Evolutionary conservation across 37 sponge, comb jelly and placozoan genomes (phyloP).

Genomic region (Bolinopsis microptera): DNA sequence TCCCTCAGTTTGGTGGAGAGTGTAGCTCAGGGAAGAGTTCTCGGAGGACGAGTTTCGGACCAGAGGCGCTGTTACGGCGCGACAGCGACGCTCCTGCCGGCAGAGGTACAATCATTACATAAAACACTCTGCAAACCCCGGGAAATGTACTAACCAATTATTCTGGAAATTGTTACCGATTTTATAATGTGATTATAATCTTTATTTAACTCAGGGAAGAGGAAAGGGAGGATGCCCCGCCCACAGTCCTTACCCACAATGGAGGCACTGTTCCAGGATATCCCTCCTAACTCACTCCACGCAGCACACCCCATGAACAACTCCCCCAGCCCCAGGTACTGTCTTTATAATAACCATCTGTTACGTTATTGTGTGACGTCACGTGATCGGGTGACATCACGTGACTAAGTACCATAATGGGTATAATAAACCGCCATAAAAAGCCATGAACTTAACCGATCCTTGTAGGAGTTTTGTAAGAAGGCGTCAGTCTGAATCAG

Average conservation of each 20-base stretch:
- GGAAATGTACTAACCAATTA: too few relatives aligned
- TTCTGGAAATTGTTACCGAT: too few relatives aligned
- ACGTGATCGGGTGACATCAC: too few relatives aligned
- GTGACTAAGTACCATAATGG: too few relatives aligned
- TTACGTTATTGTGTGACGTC: too few relatives aligned
- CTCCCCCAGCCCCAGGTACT: slow-evolving; percentile 28
- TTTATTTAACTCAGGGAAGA: background rate
- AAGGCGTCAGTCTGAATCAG: background rate
- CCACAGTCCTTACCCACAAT: slow-evolving; percentile 7
- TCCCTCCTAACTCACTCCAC: background rate
- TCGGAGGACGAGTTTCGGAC: background rate
- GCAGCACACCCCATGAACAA: background rate
- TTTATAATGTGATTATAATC: too few relatives aligned
- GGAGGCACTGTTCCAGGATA: slow-evolving; percentile 16
- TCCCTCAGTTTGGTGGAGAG: background rate
- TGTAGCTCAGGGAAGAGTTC: background rate
- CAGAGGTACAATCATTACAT: background rate
- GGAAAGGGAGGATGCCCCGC: background rate
- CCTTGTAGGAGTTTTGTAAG: background rate
- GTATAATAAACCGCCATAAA: too few relatives aligned
- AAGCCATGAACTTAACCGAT: too few relatives aligned
- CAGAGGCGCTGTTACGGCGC: background rate
- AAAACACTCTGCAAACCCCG: too few relatives aligned
- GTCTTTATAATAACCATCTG: background rate
- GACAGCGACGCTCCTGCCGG: background rate